These are phyloP conservation scores for Cervus canadensis DNA, from an alignment of 2,113 vertebrate genomes.

Conservation along the genomic window DNA sequence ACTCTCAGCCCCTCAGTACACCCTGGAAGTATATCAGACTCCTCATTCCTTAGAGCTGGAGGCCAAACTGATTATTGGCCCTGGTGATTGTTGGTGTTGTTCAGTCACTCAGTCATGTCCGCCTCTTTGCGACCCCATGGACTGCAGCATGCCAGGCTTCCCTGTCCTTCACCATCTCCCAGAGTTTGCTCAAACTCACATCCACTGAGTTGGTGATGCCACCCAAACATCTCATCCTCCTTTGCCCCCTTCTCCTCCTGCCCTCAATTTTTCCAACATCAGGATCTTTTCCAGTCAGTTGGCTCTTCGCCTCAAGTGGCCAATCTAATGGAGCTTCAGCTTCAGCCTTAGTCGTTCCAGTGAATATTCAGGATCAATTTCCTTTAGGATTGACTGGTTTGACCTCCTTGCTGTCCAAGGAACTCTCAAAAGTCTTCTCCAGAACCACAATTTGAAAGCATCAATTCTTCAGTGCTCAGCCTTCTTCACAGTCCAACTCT, in stretches of 20 bases:
- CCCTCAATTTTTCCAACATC: not conserved
- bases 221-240: not conserved
- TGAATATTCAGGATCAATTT: not conserved
- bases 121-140: not conserved
- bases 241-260: not conserved
- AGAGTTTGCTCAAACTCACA: not conserved
- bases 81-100: not conserved
- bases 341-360: not conserved
- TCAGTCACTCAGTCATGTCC: not conserved
- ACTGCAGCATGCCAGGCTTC: not conserved
- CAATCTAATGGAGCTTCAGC: not conserved
- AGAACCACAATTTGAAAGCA: not conserved
- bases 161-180: not conserved
- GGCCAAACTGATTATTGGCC: not conserved
- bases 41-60: not conserved
- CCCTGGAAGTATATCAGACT: not conserved
- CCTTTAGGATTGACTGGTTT: not conserved
- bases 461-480: not conserved
- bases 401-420: not conserved
- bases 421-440: not conserved
- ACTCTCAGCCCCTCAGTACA: not conserved
- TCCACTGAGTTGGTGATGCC: not conserved
- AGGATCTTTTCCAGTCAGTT: not conserved
- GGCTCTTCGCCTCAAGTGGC: not conserved
- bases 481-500: not conserved